phyloP scores from a whole-genome alignment of 2,797 vertebrate genomes.

The Rousettus madagascariensis region DNA sequence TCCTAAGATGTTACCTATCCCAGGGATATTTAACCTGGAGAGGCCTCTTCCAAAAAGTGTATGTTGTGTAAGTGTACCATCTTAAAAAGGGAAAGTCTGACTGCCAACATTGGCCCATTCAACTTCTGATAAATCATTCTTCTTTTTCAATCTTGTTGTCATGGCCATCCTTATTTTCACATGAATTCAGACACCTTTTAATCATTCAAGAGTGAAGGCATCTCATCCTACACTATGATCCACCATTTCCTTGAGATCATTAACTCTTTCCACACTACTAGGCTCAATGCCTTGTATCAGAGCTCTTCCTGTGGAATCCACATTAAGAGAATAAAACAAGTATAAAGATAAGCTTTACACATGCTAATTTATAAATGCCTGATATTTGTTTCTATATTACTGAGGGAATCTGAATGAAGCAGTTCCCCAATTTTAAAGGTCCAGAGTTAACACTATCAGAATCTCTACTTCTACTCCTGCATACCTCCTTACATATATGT shows the following conservation, averaged over 20 bases:
- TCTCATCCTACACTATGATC: not conserved
- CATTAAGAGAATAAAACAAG: not conserved
- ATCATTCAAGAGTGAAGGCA: not conserved
- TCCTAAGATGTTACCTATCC: not conserved
- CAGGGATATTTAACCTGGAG: not conserved
- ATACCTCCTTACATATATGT: not conserved
- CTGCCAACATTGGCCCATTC: not conserved
- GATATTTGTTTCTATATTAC: not conserved
- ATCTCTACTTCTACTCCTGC: not conserved
- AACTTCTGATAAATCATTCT: not conserved
- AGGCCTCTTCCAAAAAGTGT: not conserved
- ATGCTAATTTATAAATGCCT: not conserved
- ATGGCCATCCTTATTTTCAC: not conserved
- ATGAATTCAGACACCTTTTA: not conserved
- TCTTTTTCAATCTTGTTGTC: not conserved
- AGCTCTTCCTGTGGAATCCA: not conserved
- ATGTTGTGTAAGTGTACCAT: not conserved
- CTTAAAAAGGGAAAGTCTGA: not conserved
- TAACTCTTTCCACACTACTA: not conserved
- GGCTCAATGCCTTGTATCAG: not conserved
- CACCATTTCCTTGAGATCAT: not conserved
- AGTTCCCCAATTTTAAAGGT: not conserved
- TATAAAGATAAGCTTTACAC: constrained; percentile 2
- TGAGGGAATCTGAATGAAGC: constrained; percentile 33
- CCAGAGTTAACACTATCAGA: not conserved